Evolutionary conservation across 2,113 vertebrate genomes (phyloP).

Genomic region (Amphilophus citrinellus): DNA sequence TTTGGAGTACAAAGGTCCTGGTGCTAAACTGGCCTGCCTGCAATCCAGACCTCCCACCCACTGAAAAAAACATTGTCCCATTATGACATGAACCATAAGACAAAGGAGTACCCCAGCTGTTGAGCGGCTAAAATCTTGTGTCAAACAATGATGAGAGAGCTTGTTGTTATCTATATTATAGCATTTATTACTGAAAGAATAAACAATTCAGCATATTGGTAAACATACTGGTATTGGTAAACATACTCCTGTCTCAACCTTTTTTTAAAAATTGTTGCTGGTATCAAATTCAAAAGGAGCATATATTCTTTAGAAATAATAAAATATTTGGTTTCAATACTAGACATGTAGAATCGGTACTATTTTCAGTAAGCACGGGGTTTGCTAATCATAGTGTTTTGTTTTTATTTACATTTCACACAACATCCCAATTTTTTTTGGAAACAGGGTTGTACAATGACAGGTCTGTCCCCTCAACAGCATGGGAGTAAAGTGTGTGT

Average conservation of each 20-base stretch:
- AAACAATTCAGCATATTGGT: not conserved
- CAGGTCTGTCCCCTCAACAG: conserved; percentile 10
- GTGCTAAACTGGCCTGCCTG: too few species aligned
- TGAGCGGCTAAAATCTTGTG: too few species aligned
- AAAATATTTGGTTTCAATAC: not conserved
- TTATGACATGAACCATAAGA: too few species aligned
- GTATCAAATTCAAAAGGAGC: not conserved
- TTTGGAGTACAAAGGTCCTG: too few species aligned
- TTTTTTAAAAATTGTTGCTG: not conserved
- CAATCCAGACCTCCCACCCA: too few species aligned
- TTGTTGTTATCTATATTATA: not conserved
- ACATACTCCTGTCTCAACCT: not conserved
- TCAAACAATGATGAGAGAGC: not conserved
- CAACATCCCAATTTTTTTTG: not conserved
- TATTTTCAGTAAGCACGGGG: not conserved
- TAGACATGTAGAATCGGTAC: not conserved
- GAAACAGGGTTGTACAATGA: not conserved
- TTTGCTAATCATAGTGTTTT: not conserved
- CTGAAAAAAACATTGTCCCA: too few species aligned
- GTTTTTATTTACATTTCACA: not conserved
- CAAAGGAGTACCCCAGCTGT: too few species aligned
- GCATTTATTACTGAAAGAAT: not conserved
- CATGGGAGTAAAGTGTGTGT: conserved; percentile 14
- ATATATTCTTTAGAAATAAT: not conserved
- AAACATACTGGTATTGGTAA: not conserved